Base-by-base conservation (phyloP, 2,797 vertebrate species). In the Melanotaenia nigrans region DNA sequence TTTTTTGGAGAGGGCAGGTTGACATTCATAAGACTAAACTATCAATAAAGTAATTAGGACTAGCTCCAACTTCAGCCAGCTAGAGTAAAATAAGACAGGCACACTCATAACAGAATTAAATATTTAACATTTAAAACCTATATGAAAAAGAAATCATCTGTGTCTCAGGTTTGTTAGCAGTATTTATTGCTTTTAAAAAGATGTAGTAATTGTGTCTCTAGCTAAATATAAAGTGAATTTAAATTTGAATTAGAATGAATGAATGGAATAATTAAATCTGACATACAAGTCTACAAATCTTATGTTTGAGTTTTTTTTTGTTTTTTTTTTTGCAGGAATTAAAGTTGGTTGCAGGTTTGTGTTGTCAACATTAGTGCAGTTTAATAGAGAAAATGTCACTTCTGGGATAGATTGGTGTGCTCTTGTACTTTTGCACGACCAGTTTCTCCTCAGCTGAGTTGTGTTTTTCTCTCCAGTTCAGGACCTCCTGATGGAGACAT, bases 391-490 rank as follows among this genome's bases (percentile, higher is more conserved):
- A 61, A 28, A 22, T 22, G 25, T 32, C 81, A 57, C 62, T n/a
- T 60, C 51, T 73, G 71, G 71, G 63, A 79, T 20, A 63, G 67
- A 40, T 57, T 77, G 71, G 51, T 65, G 30, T 73, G 68, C 75
- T 81, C 71, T 38, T 60, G 1, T 33, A 1, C 61, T 89, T 71
- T 90, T 65, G 45, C 60, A 68, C 64, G 80, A 72, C 77, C 64
- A 69, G 71, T 85, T 85, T 61, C 51, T 42, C 60, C 79, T 70
- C 68, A 60, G 61, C 73, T 65, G 64, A 71, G 54, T 36, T 1
- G 55, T 30, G 66, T 82, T 82, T 85, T 61, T 1, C 0, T 59
- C 63, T 61, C 71, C 63, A 38, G 69, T 33, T 78, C 79, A 85
- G 82, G 81, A 90, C 84, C 87, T 47, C 5, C 6, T n/a, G 45